phyloP scores from a whole-genome alignment of 2,888 invertebrate genomes.

The Caenorhabditis sulstoni region DNA sequence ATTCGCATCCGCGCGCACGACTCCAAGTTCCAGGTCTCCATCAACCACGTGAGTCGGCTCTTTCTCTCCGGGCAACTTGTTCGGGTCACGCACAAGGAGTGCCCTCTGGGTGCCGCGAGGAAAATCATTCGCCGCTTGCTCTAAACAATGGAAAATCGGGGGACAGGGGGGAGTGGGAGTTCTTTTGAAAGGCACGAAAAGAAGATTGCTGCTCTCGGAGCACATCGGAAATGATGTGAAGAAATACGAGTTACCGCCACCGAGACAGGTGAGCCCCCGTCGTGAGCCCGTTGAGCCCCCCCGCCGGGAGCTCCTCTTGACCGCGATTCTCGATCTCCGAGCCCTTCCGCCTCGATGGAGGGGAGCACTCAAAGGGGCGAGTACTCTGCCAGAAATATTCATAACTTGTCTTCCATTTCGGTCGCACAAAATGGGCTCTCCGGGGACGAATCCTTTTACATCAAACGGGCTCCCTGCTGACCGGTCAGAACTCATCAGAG shows the following conservation, averaged over 20 bases:
- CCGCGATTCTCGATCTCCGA: slow-evolving; percentile 42
- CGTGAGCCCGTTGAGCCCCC: slow-evolving; percentile 5
- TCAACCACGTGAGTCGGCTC: slow-evolving; percentile 67
- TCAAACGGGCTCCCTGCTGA: slow-evolving; percentile 1
- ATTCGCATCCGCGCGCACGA: slow-evolving; percentile 77
- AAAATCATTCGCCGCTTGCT: no score
- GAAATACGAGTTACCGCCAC: slow-evolving; percentile 3
- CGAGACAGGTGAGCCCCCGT: slow-evolving; percentile 35
- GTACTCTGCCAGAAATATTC: slow-evolving; percentile 33
- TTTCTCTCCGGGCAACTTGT: no score
- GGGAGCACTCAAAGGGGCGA: neutral
- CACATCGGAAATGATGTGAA: slow-evolving; percentile 35
- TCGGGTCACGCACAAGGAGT: no score
- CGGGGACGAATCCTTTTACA: neutral
- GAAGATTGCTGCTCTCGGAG: neutral
- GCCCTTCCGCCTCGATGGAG: slow-evolving; percentile 39
- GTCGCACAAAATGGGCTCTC: neutral
- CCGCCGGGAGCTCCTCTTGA: neutral
- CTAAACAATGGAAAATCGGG: no score
- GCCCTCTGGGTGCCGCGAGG: no score
- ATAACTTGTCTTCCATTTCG: slow-evolving; percentile 9
- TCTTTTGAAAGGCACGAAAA: neutral
- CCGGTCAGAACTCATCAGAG: slow-evolving; percentile 31
- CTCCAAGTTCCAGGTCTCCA: slow-evolving; percentile 69
- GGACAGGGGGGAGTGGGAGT: no score